phyloP scores from a whole-genome alignment of 2,888 invertebrate genomes.

The Lutraria lutraria region DNA sequence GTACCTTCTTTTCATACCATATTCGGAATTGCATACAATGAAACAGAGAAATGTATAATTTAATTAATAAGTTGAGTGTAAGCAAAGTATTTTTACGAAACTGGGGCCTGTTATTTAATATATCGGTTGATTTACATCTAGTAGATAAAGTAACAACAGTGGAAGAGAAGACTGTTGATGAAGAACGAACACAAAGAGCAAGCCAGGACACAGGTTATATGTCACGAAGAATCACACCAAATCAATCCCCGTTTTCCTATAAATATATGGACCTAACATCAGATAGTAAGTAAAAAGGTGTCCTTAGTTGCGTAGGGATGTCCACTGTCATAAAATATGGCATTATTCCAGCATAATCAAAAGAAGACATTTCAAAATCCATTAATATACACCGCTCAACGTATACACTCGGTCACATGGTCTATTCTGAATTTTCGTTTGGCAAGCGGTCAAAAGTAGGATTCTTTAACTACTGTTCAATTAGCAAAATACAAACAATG shows the following conservation, averaged over 20 bases:
- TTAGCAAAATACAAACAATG: not conserved
- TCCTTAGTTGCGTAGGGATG: not conserved
- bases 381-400: not conserved
- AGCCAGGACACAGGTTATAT: constrained; percentile 32
- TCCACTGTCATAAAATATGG: not conserved
- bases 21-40: no score
- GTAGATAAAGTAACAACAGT: no score
- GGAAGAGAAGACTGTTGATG: not conserved
- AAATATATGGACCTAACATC: not conserved
- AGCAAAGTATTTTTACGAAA: no score
- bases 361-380: not conserved
- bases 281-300: constrained; percentile 25
- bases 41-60: no score
- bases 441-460: no score
- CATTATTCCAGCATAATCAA: not conserved
- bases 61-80: no score
- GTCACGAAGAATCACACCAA: not conserved
- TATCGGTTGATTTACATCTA: no score
- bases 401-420: not conserved
- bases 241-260: not conserved
- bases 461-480: not conserved
- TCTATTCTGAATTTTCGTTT: no score
- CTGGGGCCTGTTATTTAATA: no score
- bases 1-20: no score
- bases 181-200: constrained; percentile 3